Evolutionary conservation across 1,140 invertebrate genomes (phyloP).

Genomic region (Prorops nasuta): DNA sequence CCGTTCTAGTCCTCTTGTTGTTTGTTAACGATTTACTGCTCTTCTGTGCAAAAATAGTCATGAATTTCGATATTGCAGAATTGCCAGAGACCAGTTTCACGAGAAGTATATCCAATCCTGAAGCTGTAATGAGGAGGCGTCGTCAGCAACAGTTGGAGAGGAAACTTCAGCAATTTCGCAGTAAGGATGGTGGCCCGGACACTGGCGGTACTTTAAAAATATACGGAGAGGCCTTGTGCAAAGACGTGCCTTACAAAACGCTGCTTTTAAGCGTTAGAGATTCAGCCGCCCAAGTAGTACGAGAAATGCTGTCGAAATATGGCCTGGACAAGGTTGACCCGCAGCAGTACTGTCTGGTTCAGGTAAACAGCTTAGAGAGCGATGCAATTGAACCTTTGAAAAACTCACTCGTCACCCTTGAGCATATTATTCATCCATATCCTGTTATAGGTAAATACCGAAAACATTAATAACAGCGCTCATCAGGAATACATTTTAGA

Average conservation of each 20-base stretch:
- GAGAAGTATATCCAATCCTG: slow-evolving; percentile 97
- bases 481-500: slow-evolving; percentile 86
- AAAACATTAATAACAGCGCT: slow-evolving; percentile 61
- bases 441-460: slow-evolving; percentile 65
- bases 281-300: slow-evolving; percentile 85
- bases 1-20: no score
- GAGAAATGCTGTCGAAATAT: slow-evolving; percentile 97
- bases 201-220: slow-evolving; percentile 96
- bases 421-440: slow-evolving; percentile 13
- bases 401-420: background rate
- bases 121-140: slow-evolving; percentile 95
- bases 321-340: slow-evolving; percentile 87
- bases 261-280: slow-evolving; percentile 91
- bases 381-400: background rate
- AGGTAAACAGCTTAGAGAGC: slow-evolving; percentile 62
- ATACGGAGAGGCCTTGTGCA: slow-evolving; percentile 93
- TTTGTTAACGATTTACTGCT: background rate
- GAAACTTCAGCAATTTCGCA: slow-evolving; percentile 94
- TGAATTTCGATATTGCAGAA: slow-evolving; percentile 69
- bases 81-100: slow-evolving; percentile 97
- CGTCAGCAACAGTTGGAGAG: slow-evolving; percentile 97
- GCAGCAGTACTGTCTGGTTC: slow-evolving; percentile 88
- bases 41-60: background rate
- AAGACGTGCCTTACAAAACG: slow-evolving; percentile 98
- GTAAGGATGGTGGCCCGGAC: slow-evolving; percentile 89